phyloP scores from a whole-genome alignment of 2,888 invertebrate genomes.

The Latrodectus elegans region DNA sequence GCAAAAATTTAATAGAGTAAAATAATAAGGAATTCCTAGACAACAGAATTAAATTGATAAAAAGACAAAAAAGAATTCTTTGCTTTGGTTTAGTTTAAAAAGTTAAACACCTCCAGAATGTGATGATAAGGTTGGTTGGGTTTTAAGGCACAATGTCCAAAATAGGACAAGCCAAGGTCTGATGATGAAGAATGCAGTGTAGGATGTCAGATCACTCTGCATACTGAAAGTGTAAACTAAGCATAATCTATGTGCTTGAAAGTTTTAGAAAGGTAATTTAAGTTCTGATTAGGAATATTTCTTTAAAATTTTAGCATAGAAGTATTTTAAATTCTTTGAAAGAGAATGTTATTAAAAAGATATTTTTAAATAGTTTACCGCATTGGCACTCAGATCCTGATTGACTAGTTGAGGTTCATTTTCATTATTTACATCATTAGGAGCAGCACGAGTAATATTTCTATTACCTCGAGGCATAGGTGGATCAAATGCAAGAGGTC shows the following conservation, averaged over 20 bases:
- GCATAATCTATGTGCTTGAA: background rate
- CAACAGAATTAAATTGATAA: no score
- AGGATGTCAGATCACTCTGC: background rate
- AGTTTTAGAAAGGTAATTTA: background rate
- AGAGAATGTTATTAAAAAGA: background rate
- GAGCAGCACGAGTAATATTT: slow-evolving; percentile 1
- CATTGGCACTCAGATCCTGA: slow-evolving; percentile 30
- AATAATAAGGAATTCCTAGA: no score
- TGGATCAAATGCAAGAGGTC: slow-evolving; percentile 12
- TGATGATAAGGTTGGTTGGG: background rate
- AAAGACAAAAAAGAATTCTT: no score
- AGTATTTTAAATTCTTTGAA: background rate
- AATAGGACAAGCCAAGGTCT: no score
- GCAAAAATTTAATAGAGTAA: no score
- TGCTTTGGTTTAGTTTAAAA: no score
- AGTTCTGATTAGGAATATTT: background rate
- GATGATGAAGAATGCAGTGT: background rate
- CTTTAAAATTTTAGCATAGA: background rate
- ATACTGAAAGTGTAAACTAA: background rate
- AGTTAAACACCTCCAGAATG: no score
- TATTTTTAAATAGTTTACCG: background rate
- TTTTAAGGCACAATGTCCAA: no score
- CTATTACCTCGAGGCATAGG: background rate
- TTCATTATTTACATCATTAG: slow-evolving; percentile 28
- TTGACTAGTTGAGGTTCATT: slow-evolving; percentile 27